Conservation (phyloP, 2,888 invertebrate genomes). For the Drosophila koepferae region DNA sequence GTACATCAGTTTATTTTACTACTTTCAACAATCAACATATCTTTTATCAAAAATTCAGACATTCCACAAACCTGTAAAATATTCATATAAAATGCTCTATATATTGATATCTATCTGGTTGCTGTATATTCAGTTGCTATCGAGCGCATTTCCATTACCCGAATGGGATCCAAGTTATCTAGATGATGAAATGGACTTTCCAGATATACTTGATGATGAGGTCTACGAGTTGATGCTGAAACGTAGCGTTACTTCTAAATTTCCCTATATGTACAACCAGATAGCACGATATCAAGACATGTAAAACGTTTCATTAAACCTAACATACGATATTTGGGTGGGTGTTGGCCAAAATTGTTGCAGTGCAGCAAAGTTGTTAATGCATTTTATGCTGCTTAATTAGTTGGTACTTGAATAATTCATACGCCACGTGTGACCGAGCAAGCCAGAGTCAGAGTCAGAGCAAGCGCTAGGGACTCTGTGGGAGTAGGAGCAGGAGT, state of each 20-base stretch:
- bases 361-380: slow-evolving; percentile 45
- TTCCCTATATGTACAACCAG: background rate
- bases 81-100: slow-evolving; percentile 8
- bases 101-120: slow-evolving; percentile 4
- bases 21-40: background rate
- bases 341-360: slow-evolving; percentile 35
- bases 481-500: background rate
- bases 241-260: slow-evolving; percentile 1
- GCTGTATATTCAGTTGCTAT: background rate
- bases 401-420: slow-evolving; percentile 67
- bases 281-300: slow-evolving; percentile 3
- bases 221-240: slow-evolving; percentile 28
- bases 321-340: slow-evolving; percentile 23
- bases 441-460: slow-evolving; percentile 6
- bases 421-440: slow-evolving; percentile 66
- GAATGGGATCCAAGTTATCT: slow-evolving; percentile 20
- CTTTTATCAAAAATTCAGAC: background rate
- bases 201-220: slow-evolving; percentile 33
- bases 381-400: slow-evolving; percentile 66
- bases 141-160: slow-evolving; percentile 16
- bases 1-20: too few species aligned
- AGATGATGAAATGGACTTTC: slow-evolving; percentile 31
- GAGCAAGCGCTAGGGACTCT: background rate
- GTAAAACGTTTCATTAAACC: slow-evolving; percentile 57
- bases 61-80: background rate